These are phyloP conservation scores for Heterohyrax brucei DNA, from an alignment of 2,797 vertebrate genomes.

Conservation along the genomic window DNA sequence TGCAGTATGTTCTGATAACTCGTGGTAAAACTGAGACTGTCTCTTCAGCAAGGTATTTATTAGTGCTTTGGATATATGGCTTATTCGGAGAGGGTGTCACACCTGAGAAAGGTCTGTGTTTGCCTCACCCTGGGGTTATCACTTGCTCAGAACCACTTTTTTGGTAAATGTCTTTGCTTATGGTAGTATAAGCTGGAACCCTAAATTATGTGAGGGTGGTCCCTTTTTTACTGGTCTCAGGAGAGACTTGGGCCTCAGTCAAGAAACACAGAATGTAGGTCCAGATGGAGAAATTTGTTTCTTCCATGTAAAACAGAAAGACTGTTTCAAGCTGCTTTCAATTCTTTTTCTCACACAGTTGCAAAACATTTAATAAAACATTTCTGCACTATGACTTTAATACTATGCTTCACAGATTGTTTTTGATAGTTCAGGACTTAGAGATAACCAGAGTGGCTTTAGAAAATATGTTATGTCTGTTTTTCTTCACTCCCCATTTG, in stretches of 20 bases:
- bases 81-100: neutral
- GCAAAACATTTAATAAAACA: too few relatives aligned
- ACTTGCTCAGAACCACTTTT: neutral
- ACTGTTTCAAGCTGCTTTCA: too few relatives aligned
- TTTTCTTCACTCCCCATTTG: too few relatives aligned
- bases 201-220: neutral
- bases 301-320: neutral
- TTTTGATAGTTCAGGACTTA: too few relatives aligned
- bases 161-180: slow-evolving; percentile 32
- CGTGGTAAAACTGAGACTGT: slow-evolving; percentile 30
- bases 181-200: neutral
- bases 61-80: neutral
- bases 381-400: too few relatives aligned
- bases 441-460: too few relatives aligned
- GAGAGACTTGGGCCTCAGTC: neutral
- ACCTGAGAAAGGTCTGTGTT: neutral
- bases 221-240: neutral
- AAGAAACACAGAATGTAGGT: neutral
- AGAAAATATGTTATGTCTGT: too few relatives aligned
- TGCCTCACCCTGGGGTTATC: neutral
- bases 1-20: slow-evolving; percentile 7
- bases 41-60: neutral
- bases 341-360: too few relatives aligned
- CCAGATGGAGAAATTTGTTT: neutral
- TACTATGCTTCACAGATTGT: too few relatives aligned